These are phyloP conservation scores for Drosophila gaucha DNA, from an alignment of 2,888 invertebrate genomes.

Conservation along the genomic window DNA sequence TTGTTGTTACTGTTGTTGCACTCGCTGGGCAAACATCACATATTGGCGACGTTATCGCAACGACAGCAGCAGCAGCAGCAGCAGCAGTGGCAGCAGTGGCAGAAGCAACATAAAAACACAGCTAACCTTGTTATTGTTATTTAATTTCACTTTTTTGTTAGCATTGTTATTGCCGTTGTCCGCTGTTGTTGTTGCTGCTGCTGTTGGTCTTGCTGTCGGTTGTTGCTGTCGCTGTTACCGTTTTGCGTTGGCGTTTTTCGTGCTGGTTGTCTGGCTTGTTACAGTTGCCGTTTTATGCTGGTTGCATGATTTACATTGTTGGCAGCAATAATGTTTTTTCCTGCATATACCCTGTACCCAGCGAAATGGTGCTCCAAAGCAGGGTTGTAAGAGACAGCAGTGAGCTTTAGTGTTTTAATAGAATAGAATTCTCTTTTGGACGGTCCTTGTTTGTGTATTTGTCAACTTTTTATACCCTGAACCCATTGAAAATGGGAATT, in stretches of 20 bases:
- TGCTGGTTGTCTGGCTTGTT: conserved; percentile 52
- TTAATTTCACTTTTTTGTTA: conserved; percentile 73
- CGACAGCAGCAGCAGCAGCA: conserved; percentile 27
- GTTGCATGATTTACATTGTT: conserved; percentile 53
- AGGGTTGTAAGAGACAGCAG: too few species aligned
- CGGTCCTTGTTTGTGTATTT: too few species aligned
- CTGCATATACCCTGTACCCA: not conserved
- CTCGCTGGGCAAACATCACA: conserved; percentile 34
- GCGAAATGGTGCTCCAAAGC: not conserved
- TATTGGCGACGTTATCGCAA: conserved; percentile 65
- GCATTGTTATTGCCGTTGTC: conserved; percentile 27
- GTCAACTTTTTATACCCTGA: too few species aligned
- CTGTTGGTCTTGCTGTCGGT: conserved; percentile 13
- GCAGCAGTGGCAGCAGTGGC: conserved; percentile 13
- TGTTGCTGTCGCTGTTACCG: conserved; percentile 36
- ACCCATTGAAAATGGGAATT: too few species aligned
- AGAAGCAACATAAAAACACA: conserved; percentile 46
- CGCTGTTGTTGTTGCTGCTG: conserved; percentile 17
- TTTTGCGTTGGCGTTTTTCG: conserved; percentile 50
- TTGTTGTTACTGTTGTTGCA: conserved; percentile 25
- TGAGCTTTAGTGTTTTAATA: too few species aligned
- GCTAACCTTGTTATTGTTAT: conserved; percentile 79
- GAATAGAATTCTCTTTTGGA: too few species aligned
- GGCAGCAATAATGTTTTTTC: conserved; percentile 38
- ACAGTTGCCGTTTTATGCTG: conserved; percentile 49